Evolutionary conservation across 2,888 invertebrate genomes (phyloP).

Genomic region (Tromatobia lineatoria): DNA sequence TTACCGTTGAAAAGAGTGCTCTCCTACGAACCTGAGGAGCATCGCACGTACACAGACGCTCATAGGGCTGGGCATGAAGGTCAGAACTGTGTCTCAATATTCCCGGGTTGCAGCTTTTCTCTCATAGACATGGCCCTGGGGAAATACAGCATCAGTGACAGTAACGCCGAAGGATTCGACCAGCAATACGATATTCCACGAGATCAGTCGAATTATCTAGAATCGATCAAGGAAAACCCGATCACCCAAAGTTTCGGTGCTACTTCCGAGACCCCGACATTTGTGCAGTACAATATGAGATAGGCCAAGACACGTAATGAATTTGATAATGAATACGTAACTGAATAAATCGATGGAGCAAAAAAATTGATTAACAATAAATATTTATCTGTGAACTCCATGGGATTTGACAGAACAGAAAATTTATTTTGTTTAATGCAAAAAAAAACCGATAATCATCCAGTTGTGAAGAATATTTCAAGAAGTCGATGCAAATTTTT

Average conservation of each 20-base stretch:
- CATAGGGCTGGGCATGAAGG: constrained; percentile 86
- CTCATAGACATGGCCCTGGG: constrained; percentile 91
- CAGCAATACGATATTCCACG: constrained; percentile 54
- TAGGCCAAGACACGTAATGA: constrained; percentile 44
- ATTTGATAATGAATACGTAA: no score
- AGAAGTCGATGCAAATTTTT: no score
- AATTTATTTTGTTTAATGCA: no score
- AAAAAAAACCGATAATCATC: no score
- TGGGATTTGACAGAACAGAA: no score
- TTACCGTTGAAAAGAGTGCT: constrained; percentile 88
- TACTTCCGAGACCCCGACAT: constrained; percentile 60
- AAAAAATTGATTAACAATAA: no score
- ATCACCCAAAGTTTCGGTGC: constrained; percentile 69
- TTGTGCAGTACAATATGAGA: constrained; percentile 80
- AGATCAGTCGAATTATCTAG: constrained; percentile 44
- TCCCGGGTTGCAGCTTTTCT: constrained; percentile 90
- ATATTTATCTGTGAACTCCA: no score
- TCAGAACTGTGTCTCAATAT: constrained; percentile 87
- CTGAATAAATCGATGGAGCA: no score
- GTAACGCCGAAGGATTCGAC: neutral
- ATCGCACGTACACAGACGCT: constrained; percentile 89
- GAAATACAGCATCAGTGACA: constrained; percentile 77
- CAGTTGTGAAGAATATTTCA: no score
- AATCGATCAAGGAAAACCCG: constrained; percentile 55
- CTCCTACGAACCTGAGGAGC: constrained; percentile 88